Evolutionary conservation across 2,113 vertebrate species (phyloP), one percentile per base, ranked within the genome.

Genomic region (Nothobranchius furzeri): DNA sequence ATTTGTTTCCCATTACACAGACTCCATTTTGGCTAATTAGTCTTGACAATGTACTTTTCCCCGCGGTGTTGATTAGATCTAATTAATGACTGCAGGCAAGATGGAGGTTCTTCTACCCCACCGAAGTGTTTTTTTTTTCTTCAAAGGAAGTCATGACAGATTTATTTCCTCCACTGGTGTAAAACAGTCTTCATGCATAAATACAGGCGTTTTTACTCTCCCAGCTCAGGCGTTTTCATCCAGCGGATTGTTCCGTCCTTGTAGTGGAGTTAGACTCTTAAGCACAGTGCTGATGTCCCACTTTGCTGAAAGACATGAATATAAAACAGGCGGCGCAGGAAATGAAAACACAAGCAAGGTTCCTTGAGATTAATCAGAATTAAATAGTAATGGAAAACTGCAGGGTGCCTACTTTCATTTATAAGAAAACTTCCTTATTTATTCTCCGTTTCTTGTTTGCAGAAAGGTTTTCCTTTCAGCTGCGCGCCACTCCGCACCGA

Each of bases 71-170:
- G 86, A 86, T 89, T 87, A 87, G 76, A 85, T 76, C 78, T 90
- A 90, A 92, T 90, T 89, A 90, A 90, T 83, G 89, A 87, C 87
- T 87, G 81, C 76, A 75, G 85, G 86, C 84, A 67, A 76, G 78
- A 85, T 68, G 83, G 73, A 78, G 81, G 59, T 63, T 55, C 15
- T n/a, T 48, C n/a, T 54, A 64, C 70, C 85, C 75, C 71, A 59
- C 65, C 73, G 81, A 74, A 83, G 55, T 53, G 51, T 50, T 75
- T 85, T 81, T 60, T 37, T 49, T 6, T 10, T 12, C 10, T 10
- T 12, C 2, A 2, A 10, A 45, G 43, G 43, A 9, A 45, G 30
- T 30, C 30, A 12, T 45, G 43, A 45, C 43, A 45, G 12, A 45
- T 45, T 45, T 45, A 45, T 45, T 12, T 45, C 43, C 30, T 30